Conservation (phyloP, 2,888 invertebrate species). For the Tuberolachnus salignus region DNA sequence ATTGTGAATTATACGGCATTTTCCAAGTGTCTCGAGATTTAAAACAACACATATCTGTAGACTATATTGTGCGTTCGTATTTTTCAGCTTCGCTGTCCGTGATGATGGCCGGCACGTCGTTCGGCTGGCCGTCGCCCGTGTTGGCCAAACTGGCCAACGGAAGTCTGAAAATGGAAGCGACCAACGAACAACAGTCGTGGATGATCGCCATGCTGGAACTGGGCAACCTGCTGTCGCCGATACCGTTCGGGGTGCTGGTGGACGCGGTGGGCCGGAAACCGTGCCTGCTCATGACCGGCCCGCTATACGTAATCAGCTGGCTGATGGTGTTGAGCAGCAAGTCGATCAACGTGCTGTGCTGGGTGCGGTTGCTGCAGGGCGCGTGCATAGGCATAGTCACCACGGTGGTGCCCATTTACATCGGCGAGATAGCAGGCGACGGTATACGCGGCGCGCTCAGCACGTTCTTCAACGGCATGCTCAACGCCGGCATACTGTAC, state of each 20-base stretch:
- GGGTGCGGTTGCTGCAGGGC: slow-evolving; percentile 59
- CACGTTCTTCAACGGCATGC: slow-evolving; percentile 59
- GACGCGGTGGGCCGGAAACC: slow-evolving; percentile 59
- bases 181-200: slow-evolving; percentile 59
- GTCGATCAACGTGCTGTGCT: slow-evolving; percentile 58
- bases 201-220: slow-evolving; percentile 59
- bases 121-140: slow-evolving; percentile 58
- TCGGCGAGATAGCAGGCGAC: slow-evolving; percentile 60
- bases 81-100: slow-evolving; percentile 57
- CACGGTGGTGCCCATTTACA: slow-evolving; percentile 59
- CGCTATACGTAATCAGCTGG: slow-evolving; percentile 59
- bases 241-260: slow-evolving; percentile 60
- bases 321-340: slow-evolving; percentile 58
- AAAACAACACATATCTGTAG: neutral
- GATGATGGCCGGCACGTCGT: slow-evolving; percentile 57
- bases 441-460: slow-evolving; percentile 59
- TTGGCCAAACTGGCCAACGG: slow-evolving; percentile 39
- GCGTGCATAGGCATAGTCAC: slow-evolving; percentile 59
- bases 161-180: slow-evolving; percentile 20
- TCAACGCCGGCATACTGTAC: slow-evolving; percentile 58
- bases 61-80: neutral
- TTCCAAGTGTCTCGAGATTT: too few relatives aligned
- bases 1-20: too few relatives aligned
- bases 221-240: slow-evolving; percentile 60
- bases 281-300: slow-evolving; percentile 59